These are phyloP conservation scores for Danionella cerebrum DNA, from an alignment of 2,113 vertebrate genomes.

Conservation along the genomic window DNA sequence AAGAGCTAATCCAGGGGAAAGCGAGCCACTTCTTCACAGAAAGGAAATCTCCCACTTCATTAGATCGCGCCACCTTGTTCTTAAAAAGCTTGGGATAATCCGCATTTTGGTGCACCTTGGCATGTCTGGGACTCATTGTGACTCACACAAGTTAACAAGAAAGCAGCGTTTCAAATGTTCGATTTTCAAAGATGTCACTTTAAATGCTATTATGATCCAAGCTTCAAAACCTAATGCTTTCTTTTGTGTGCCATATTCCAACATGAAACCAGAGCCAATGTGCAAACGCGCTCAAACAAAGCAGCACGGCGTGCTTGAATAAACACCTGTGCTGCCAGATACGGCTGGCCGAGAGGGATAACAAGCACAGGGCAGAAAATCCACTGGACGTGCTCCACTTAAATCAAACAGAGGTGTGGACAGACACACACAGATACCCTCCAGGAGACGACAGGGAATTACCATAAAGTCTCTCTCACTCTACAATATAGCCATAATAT, in stretches of 20 bases:
- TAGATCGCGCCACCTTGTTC: background rate
- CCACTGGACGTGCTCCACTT: slow-evolving; percentile 9
- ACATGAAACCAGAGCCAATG: background rate
- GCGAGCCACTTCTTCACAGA: background rate
- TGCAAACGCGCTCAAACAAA: background rate
- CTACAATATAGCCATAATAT: slow-evolving; percentile 7
- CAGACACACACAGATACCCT: slow-evolving; percentile 7
- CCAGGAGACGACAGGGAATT: background rate
- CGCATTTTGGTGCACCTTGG: slow-evolving; percentile 1
- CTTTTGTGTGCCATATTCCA: background rate
- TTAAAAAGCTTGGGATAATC: slow-evolving; percentile 5
- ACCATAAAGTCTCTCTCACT: background rate
- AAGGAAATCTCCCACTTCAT: slow-evolving; percentile 13
- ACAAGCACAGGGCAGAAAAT: slow-evolving; percentile 6
- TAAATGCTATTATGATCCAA: background rate
- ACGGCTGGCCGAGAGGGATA: slow-evolving; percentile 9
- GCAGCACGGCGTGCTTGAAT: background rate
- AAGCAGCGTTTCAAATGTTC: background rate
- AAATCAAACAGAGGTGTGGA: background rate
- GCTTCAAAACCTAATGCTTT: background rate
- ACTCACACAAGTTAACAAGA: background rate
- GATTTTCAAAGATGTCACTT: slow-evolving; percentile 7
- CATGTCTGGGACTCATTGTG: background rate
- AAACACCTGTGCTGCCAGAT: slow-evolving; percentile 24
- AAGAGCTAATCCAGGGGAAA: slow-evolving; percentile 25